phyloP scores from a whole-genome alignment of 2,797 vertebrate species.

The Diplodus sargus region DNA sequence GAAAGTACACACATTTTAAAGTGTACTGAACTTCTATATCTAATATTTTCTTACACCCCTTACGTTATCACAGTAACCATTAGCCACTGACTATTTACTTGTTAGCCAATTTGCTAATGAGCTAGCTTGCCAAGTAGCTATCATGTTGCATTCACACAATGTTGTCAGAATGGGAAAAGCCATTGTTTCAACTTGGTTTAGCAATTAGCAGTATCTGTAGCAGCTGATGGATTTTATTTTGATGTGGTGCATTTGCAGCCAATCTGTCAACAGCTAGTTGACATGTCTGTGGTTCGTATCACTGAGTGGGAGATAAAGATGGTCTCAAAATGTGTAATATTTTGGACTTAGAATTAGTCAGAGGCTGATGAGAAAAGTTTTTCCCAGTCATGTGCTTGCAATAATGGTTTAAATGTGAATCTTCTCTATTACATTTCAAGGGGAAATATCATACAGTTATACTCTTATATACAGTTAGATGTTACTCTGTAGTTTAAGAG shows the following conservation, averaged over 20 bases:
- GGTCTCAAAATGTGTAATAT: no score
- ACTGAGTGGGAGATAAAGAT: no score
- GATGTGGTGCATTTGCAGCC: background rate
- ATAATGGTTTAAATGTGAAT: no score
- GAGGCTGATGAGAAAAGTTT: no score
- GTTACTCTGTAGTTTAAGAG: background rate
- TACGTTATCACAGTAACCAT: no score
- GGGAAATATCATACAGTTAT: background rate
- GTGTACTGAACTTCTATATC: no score
- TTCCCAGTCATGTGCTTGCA: no score
- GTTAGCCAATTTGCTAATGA: background rate
- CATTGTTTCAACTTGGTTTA: background rate
- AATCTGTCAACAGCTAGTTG: background rate
- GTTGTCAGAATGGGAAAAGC: background rate
- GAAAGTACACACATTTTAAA: no score
- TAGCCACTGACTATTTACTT: background rate
- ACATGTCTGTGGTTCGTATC: background rate
- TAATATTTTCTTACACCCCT: no score
- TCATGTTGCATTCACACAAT: background rate
- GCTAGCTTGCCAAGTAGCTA: background rate
- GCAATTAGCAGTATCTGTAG: background rate
- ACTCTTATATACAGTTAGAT: no score
- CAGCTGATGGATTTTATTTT: background rate
- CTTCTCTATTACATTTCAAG: no score
- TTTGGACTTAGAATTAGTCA: no score